phyloP scores from a whole-genome alignment of 2,797 vertebrate species.

The Leptodactylus fallax region DNA sequence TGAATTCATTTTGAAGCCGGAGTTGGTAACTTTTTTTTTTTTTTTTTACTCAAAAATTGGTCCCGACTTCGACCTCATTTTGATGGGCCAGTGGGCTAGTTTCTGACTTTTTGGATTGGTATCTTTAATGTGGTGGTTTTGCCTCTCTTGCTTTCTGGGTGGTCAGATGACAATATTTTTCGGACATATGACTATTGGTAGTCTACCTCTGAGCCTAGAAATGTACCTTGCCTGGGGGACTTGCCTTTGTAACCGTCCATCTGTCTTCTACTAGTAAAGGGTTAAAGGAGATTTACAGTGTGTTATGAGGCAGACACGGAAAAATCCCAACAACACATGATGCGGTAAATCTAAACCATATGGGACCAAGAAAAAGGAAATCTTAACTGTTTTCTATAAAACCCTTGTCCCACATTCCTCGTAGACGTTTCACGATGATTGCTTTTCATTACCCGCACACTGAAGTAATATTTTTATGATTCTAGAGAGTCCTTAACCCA shows the following conservation, averaged over 20 bases:
- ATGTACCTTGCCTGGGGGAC: background rate
- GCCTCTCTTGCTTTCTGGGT: too few relatives aligned
- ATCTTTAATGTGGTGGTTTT: too few relatives aligned
- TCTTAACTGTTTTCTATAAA: slow-evolving; percentile 33
- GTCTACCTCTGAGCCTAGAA: background rate
- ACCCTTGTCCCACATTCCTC: slow-evolving; percentile 26
- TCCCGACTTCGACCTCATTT: too few relatives aligned
- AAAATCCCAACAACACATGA: slow-evolving; percentile 11
- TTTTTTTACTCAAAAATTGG: too few relatives aligned
- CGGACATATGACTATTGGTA: background rate
- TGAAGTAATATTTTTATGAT: slow-evolving; percentile 33
- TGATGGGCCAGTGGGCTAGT: too few relatives aligned
- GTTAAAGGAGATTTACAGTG: slow-evolving; percentile 30
- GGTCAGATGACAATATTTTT: background rate
- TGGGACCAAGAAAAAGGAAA: slow-evolving; percentile 34
- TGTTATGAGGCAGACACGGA: slow-evolving; percentile 1
- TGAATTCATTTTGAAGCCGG: too few relatives aligned
- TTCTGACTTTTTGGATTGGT: too few relatives aligned
- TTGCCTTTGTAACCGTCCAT: background rate
- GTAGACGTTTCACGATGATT: slow-evolving; percentile 27
- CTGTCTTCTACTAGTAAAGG: background rate
- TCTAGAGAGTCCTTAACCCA: slow-evolving; percentile 5
- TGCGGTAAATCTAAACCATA: slow-evolving; percentile 28
- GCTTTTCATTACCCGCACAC: slow-evolving; percentile 4
- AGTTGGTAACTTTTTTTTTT: too few relatives aligned